Percentiles rank a stretch among this genome's conserved stretches.
These are phyloP conservation scores for Perdix hodgsoniae DNA, from an alignment of 2,797 vertebrate genomes.

Conservation along the genomic window DNA sequence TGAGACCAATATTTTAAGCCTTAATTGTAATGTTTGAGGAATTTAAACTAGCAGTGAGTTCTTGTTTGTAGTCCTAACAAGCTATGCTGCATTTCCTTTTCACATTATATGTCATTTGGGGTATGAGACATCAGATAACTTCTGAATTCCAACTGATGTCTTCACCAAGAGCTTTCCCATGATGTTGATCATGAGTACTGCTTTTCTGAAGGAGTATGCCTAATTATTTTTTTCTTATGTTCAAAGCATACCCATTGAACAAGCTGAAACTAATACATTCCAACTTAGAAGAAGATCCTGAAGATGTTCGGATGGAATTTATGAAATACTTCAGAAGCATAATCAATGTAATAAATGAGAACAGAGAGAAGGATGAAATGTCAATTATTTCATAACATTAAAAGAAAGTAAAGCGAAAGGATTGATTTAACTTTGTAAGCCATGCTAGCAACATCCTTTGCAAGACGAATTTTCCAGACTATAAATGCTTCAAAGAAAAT, in stretches of 20 bases:
- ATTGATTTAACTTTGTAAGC: not conserved
- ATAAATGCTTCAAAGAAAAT: not conserved
- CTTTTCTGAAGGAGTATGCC: not conserved
- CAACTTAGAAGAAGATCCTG: conserved; percentile 94
- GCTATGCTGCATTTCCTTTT: not conserved
- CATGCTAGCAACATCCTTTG: not conserved
- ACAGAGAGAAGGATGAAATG: conserved; percentile 93
- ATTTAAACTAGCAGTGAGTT: not conserved
- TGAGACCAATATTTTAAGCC: not conserved
- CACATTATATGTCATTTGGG: not conserved
- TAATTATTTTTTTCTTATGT: conserved; percentile 28
- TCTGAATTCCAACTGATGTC: not conserved
- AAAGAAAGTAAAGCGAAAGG: not conserved
- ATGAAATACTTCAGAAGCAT: conserved; percentile 88
- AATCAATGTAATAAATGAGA: conserved; percentile 89
- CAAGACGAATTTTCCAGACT: not conserved
- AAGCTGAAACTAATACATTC: conserved; percentile 90
- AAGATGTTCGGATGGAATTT: conserved; percentile 90
- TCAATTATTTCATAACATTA: conserved; percentile 89
- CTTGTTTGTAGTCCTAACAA: not conserved
- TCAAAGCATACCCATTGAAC: conserved; percentile 87
- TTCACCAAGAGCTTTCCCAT: not conserved
- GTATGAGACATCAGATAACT: not conserved
- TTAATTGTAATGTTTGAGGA: not conserved
- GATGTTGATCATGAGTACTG: not conserved